These are phyloP conservation scores for Halocynthia roretzi DNA, from an alignment of 23 tunicate genomes.

Conservation along the genomic window DNA sequence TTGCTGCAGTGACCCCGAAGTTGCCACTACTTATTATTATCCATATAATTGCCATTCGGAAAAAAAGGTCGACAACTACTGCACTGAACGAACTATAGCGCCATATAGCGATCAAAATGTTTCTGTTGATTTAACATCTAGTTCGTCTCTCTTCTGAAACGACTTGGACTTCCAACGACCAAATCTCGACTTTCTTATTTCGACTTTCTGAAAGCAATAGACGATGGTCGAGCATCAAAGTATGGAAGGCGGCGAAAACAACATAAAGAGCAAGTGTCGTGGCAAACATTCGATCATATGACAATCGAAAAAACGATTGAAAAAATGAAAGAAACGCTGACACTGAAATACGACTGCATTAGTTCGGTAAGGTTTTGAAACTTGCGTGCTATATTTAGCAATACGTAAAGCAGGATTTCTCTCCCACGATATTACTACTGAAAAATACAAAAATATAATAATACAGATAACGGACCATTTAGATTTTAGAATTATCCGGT, in stretches of 20 bases:
- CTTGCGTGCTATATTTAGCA: too few species aligned
- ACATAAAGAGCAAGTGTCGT: slow-evolving; percentile 43
- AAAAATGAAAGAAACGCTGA: slow-evolving; percentile 67
- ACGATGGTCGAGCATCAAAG: slow-evolving; percentile 89
- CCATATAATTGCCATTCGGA: too few species aligned
- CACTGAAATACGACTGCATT: slow-evolving; percentile 62
- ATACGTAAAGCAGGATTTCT: too few species aligned
- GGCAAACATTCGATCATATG: slow-evolving; percentile 43
- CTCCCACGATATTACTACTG: too few species aligned
- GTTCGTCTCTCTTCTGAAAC: slow-evolving; percentile 51
- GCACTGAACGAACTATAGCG: too few species aligned
- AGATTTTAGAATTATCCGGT: too few species aligned
- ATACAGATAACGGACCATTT: too few species aligned
- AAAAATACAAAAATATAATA: too few species aligned
- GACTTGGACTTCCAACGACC: slow-evolving; percentile 59
- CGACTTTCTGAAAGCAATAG: slow-evolving; percentile 85
- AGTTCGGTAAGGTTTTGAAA: slow-evolving; percentile 49
- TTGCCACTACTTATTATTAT: too few species aligned
- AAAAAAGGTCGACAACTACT: too few species aligned
- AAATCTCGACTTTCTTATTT: slow-evolving; percentile 63
- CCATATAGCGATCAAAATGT: background rate
- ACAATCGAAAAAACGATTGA: slow-evolving; percentile 56
- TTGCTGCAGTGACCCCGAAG: too few species aligned
- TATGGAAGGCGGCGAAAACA: slow-evolving; percentile 40
- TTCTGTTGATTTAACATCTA: slow-evolving; percentile 13